phyloP scores from a whole-genome alignment of 2,797 vertebrate genomes.

The Alcedo quadribrachys region DNA sequence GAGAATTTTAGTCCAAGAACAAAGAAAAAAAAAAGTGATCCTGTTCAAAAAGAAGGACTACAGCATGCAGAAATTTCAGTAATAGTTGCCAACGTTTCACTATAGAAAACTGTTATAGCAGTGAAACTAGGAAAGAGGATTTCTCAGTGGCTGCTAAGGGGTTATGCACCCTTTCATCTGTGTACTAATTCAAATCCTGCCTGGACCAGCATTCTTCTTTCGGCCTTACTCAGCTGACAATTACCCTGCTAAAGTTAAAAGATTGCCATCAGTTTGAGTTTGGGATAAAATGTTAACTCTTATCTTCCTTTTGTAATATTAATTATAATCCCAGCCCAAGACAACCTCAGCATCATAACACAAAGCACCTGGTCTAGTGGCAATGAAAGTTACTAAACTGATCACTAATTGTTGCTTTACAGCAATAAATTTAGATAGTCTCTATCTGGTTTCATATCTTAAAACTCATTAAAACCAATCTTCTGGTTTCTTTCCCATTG shows the following conservation, averaged over 20 bases:
- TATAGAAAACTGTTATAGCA: neutral
- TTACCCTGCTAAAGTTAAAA: neutral
- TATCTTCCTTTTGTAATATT: neutral
- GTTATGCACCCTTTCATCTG: slow-evolving; percentile 9
- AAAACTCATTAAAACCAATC: neutral
- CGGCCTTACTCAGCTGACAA: neutral
- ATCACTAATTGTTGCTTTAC: neutral
- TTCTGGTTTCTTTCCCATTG: neutral
- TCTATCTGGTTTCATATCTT: neutral
- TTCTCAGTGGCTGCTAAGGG: neutral
- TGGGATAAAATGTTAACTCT: neutral
- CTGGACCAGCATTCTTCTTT: neutral
- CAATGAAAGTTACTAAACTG: neutral
- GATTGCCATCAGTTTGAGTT: neutral
- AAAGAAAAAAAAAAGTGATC: slow-evolving; percentile 14
- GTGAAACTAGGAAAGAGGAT: neutral
- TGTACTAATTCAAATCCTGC: neutral
- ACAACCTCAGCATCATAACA: neutral
- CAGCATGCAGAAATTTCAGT: neutral
- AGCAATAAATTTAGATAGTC: neutral
- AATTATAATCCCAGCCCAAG: neutral
- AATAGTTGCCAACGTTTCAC: neutral
- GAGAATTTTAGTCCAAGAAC: neutral
- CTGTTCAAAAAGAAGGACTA: neutral
- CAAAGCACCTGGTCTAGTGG: neutral